Evolutionary conservation across 2,797 vertebrate species (phyloP), one percentile per base, ranked within the genome.

Genomic region (Sus cebifrons): DNA sequence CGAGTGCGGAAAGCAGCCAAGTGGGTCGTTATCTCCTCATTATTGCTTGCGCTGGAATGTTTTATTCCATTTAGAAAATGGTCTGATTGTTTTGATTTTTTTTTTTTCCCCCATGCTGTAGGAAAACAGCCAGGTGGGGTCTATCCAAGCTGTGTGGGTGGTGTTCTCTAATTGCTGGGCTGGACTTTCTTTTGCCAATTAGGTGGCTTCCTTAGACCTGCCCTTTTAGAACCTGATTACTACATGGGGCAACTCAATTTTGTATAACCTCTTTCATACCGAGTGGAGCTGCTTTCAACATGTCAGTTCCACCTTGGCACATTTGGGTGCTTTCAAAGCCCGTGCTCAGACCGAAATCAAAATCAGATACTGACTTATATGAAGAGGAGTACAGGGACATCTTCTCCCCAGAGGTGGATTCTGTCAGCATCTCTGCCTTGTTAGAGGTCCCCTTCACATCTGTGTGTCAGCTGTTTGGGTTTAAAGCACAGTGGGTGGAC

Each of bases 181-280:
- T 91, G 96, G 96, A 92, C 96, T 97, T 97, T 96, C 95, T 84
- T 97, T 96, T 98, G 96, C 95, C 95, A 97, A 97, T 97, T 97
- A 97, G 93, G 93, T 96, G 93, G 95, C 95, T 95, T 95, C 92
- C 89, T 94, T 40, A 94, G 95, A 94, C 95, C 95, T 96, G 94
- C 97, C 93, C 96, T 96, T 95, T 92, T 95, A 79, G 90, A 81
- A 90, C 98, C 99, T 98, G 98, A 98, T 98, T 96, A 97, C 96
- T 97, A 93, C 92, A 86, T 94, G 40, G 98, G 93, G 97, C 96
- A 97, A 96, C 97, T 95, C 97, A 96, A 73, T 97, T 98, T 97
- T 98, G 98, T 98, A 98, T 75, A 97, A 99, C 98, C 98, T 98
- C 98, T 97, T 98, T 98, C 98, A 97, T 98, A 98, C 98, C 97